Percentiles rank a stretch among this genome's conserved stretches.
These are phyloP conservation scores for Magallana angulata DNA, from an alignment of 1,140 invertebrate species.

Conservation along the genomic window DNA sequence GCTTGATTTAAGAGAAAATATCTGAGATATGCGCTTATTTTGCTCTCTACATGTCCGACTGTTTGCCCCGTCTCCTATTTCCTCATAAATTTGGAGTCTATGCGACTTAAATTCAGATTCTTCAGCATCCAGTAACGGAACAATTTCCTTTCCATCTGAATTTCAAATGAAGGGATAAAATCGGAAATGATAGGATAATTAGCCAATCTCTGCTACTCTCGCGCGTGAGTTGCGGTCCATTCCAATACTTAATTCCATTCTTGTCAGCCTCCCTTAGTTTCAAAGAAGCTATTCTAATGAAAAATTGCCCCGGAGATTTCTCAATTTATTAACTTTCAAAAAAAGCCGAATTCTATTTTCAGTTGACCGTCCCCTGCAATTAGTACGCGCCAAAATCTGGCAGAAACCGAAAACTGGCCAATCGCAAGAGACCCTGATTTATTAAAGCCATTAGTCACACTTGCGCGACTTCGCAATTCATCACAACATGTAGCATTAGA, in stretches of 20 bases:
- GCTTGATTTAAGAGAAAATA: neutral
- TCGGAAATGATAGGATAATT: conserved; percentile 36
- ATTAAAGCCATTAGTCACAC: conserved; percentile 35
- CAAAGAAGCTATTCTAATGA: conserved; percentile 31
- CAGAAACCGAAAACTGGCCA: conserved; percentile 28
- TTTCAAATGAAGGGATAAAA: conserved; percentile 36
- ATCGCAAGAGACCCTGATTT: conserved; percentile 4
- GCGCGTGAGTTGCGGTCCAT: conserved; percentile 27
- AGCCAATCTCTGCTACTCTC: conserved; percentile 29
- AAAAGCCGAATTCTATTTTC: conserved; percentile 36
- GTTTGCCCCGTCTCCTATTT: neutral
- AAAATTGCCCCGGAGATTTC: conserved; percentile 35
- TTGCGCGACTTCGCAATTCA: conserved; percentile 18
- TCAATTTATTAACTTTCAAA: conserved; percentile 38
- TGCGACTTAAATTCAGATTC: neutral
- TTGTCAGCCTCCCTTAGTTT: conserved; percentile 9
- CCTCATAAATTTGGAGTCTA: neutral
- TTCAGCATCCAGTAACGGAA: conserved; percentile 15
- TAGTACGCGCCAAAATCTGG: conserved; percentile 12
- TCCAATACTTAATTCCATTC: conserved; percentile 32
- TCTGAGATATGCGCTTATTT: neutral
- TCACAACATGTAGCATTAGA: conserved; percentile 34
- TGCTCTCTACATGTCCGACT: neutral
- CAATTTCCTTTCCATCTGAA: conserved; percentile 31
- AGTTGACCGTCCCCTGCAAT: conserved; percentile 32